A percentile compares a stretch with the other conserved stretches of the same genome.
Conservation (phyloP, 2,888 invertebrate genomes). For the Ligdia adustata region DNA sequence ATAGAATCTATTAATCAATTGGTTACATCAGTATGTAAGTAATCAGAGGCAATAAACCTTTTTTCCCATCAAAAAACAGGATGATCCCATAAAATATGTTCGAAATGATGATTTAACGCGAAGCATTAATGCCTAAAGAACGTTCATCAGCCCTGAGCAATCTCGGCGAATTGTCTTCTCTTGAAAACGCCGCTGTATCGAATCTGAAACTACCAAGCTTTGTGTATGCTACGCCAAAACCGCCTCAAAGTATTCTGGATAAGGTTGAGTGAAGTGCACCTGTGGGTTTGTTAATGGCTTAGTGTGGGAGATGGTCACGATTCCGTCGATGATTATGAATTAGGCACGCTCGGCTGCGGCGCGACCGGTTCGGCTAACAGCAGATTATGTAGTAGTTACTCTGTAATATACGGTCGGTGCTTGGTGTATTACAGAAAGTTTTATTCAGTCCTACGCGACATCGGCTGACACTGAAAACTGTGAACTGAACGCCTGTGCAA, state of each 20-base stretch:
- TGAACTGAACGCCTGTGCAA: too few species aligned
- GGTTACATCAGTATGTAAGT: slow-evolving; percentile 11
- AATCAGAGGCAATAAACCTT: slow-evolving; percentile 20
- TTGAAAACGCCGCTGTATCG: slow-evolving; percentile 51
- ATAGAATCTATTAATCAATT: slow-evolving; percentile 12
- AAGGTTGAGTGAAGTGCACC: slow-evolving; percentile 13
- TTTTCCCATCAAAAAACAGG: slow-evolving; percentile 18
- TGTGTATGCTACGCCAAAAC: slow-evolving; percentile 5
- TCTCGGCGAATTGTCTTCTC: slow-evolving; percentile 56
- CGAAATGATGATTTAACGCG: slow-evolving; percentile 33
- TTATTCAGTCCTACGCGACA: too few species aligned
- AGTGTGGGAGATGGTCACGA: slow-evolving; percentile 27
- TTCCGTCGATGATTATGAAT: slow-evolving; percentile 64
- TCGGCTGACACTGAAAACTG: too few species aligned
- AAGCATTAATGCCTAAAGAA: slow-evolving; percentile 43
- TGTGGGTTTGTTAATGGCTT: slow-evolving; percentile 19
- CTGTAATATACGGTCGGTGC: neutral
- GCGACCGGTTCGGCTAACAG: slow-evolving; percentile 27
- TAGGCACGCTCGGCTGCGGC: slow-evolving; percentile 52
- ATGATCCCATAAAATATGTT: slow-evolving; percentile 31
- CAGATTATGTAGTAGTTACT: neutral
- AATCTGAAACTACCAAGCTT: slow-evolving; percentile 36
- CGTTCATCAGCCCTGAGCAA: slow-evolving; percentile 54
- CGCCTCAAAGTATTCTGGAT: neutral
- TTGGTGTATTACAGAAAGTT: too few species aligned